Conservation (phyloP, 2,797 vertebrate species). For the Microhierax caerulescens region DNA sequence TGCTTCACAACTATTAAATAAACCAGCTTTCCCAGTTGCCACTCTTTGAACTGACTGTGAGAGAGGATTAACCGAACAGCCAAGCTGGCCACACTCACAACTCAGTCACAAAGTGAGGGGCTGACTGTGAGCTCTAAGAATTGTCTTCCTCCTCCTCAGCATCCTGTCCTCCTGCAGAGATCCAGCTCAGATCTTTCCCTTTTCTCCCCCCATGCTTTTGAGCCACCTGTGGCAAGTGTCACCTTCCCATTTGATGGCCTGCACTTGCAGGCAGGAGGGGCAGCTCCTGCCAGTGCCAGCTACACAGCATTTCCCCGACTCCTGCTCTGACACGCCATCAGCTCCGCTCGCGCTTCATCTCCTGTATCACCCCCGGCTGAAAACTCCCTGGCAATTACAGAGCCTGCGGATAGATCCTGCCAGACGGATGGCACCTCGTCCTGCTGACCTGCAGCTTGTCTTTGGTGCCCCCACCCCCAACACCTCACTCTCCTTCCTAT, state of each 20-base stretch:
- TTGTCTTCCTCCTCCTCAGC: neutral
- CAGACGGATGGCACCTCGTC: neutral
- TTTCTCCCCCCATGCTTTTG: too few species aligned
- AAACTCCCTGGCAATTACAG: neutral
- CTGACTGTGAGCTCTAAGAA: neutral
- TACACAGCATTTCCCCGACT: neutral
- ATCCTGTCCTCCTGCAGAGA: neutral
- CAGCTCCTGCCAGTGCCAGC: neutral
- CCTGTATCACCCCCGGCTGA: neutral
- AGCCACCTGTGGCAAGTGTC: neutral
- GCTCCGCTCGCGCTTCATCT: neutral
- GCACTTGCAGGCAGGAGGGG: neutral
- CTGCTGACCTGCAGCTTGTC: neutral
- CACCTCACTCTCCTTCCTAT: accelerated
- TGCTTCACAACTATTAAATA: neutral
- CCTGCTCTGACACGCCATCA: neutral
- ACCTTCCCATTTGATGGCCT: neutral
- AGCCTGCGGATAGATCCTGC: neutral
- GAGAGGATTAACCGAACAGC: neutral
- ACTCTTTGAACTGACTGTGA: neutral
- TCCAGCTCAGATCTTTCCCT: neutral
- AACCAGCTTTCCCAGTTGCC: neutral
- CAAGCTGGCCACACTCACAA: neutral
- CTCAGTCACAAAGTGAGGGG: neutral
- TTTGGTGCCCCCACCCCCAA: neutral